These are phyloP conservation scores for Lucinisca nassula DNA, from an alignment of 2,888 invertebrate genomes.

Conservation along the genomic window DNA sequence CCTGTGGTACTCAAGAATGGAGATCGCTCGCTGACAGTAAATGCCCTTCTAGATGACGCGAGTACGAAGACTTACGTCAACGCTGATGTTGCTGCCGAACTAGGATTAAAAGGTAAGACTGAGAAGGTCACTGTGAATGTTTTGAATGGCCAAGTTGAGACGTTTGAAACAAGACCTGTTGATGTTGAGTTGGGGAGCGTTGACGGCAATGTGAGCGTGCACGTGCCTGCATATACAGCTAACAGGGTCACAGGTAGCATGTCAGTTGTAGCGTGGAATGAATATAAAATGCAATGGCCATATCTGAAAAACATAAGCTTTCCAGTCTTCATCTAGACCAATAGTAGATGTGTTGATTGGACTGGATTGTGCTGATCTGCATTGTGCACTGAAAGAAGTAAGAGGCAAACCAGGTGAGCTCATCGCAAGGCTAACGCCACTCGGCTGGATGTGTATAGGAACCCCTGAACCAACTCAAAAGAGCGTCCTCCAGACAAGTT, in stretches of 20 bases:
- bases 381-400: background rate
- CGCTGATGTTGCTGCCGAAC: slow-evolving; percentile 37
- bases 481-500: background rate
- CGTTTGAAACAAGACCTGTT: slow-evolving; percentile 33
- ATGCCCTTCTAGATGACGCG: slow-evolving; percentile 62
- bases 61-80: slow-evolving; percentile 57
- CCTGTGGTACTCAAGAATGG: slow-evolving; percentile 45
- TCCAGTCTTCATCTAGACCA: no score
- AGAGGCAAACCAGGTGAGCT: background rate
- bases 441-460: slow-evolving; percentile 56
- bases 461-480: background rate
- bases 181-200: slow-evolving; percentile 21
- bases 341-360: slow-evolving; percentile 16
- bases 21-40: slow-evolving; percentile 19
- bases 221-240: slow-evolving; percentile 31
- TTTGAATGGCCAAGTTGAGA: slow-evolving; percentile 36
- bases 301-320: no score
- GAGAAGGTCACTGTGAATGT: slow-evolving; percentile 32
- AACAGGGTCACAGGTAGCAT: slow-evolving; percentile 49
- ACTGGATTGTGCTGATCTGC: background rate
- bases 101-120: no score
- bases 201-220: slow-evolving; percentile 2
- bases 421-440: slow-evolving; percentile 34
- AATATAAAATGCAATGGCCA: slow-evolving; percentile 15
- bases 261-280: slow-evolving; percentile 39